A percentile compares a stretch with the other conserved stretches of the same genome.
phyloP scores from a whole-genome alignment of 2,888 invertebrate genomes.

The Fabriciana adippe region DNA sequence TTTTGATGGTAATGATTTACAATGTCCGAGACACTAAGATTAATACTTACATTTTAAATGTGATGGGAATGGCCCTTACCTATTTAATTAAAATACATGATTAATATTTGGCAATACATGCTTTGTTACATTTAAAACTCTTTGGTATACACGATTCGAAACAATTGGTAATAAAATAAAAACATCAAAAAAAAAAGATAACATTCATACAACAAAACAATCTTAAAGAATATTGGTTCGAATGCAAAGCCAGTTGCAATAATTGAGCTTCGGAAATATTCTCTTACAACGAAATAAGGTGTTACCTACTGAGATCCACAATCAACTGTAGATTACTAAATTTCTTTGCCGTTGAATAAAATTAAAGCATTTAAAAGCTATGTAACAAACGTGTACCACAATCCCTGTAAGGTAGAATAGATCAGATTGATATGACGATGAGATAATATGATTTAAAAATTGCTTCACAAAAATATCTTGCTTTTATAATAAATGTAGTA shows the following conservation, averaged over 20 bases:
- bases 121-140: conserved; percentile 27
- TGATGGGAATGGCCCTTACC: conserved; percentile 7
- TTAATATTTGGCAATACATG: conserved; percentile 21
- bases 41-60: conserved; percentile 10
- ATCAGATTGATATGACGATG: conserved; percentile 34
- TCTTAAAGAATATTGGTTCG: conserved; percentile 72
- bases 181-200: conserved; percentile 35
- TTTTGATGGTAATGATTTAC: neutral
- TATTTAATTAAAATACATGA: conserved; percentile 6
- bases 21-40: neutral
- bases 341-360: conserved; percentile 36
- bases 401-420: conserved; percentile 20
- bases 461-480: conserved; percentile 37
- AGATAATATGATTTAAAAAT: conserved; percentile 30
- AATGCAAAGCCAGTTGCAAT: conserved; percentile 46
- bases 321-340: conserved; percentile 79
- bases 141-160: conserved; percentile 33
- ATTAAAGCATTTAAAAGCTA: conserved; percentile 13
- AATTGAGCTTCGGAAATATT: conserved; percentile 64
- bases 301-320: conserved; percentile 78
- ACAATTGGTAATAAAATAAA: conserved; percentile 20
- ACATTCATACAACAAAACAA: conserved; percentile 56
- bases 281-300: conserved; percentile 54
- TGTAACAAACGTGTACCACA: conserved; percentile 3
- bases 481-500: conserved; percentile 31